phyloP scores from a whole-genome alignment of 2,888 invertebrate species.

The Drosophila greeni region DNA sequence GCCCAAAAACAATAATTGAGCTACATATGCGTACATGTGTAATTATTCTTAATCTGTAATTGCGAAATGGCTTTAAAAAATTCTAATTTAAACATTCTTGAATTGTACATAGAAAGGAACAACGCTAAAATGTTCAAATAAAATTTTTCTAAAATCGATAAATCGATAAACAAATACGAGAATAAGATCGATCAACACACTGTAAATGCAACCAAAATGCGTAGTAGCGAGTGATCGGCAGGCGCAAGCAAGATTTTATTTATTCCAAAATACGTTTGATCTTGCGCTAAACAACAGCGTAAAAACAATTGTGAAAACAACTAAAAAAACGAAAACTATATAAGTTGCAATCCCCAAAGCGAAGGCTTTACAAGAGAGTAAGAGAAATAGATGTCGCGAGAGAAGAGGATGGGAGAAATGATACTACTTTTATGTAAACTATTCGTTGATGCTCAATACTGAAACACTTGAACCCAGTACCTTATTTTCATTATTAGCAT shows the following conservation, averaged over 20 bases:
- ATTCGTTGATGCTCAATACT: constrained; percentile 68
- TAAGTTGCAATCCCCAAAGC: constrained; percentile 57
- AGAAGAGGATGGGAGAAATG: constrained; percentile 18
- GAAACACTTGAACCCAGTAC: constrained; percentile 77
- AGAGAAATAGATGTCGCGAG: constrained; percentile 25
- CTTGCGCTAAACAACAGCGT: constrained; percentile 42
- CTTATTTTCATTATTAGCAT: constrained; percentile 76
- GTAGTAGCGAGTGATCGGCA: constrained; percentile 12
- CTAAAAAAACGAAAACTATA: constrained; percentile 23
- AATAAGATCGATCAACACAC: constrained; percentile 32
- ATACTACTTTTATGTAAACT: constrained; percentile 58
- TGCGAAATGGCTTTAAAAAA: constrained; percentile 65
- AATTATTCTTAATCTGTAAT: constrained; percentile 38
- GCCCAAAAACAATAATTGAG: constrained; percentile 28
- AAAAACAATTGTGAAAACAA: constrained; percentile 55
- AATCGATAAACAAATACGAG: constrained; percentile 25
- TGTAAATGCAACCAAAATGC: constrained; percentile 16
- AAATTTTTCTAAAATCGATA: constrained; percentile 42
- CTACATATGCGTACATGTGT: constrained; percentile 35
- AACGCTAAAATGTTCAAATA: constrained; percentile 39
- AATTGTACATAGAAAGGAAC: constrained; percentile 61
- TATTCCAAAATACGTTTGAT: constrained; percentile 46
- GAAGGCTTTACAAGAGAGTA: constrained; percentile 27
- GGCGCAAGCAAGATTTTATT: constrained; percentile 55
- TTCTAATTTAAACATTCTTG: constrained; percentile 63